Evolutionary conservation across 2,888 invertebrate species (phyloP).

Genomic region (Cheiracanthium punctorium): DNA sequence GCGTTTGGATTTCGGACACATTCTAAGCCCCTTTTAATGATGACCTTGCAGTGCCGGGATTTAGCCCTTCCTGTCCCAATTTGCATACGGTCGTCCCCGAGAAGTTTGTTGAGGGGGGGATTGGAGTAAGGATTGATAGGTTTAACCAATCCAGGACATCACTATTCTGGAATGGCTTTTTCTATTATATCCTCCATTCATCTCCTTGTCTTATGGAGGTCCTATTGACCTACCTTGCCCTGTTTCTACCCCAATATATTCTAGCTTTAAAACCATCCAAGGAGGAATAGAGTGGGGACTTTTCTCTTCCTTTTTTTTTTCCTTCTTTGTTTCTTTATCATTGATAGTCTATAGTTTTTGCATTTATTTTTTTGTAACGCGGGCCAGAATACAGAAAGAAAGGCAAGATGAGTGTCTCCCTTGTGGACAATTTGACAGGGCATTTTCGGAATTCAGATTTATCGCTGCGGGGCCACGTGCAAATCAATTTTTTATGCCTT

Average conservation of each 20-base stretch:
- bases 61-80: constrained; percentile 41
- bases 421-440: constrained; percentile 71
- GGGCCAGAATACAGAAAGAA: constrained; percentile 17
- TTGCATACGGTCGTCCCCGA: constrained; percentile 42
- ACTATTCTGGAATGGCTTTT: constrained; percentile 25
- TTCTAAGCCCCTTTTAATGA: constrained; percentile 66
- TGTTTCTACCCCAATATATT: neutral
- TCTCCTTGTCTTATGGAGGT: constrained; percentile 33
- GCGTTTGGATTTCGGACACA: constrained; percentile 35
- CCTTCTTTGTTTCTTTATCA: constrained; percentile 40
- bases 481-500: constrained; percentile 71
- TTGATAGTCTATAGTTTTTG: constrained; percentile 22
- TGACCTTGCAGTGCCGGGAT: constrained; percentile 40
- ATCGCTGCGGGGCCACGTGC: constrained; percentile 67
- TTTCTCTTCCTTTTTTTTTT: constrained; percentile 15
- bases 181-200: constrained; percentile 50
- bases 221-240: constrained; percentile 41
- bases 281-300: neutral
- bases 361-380: constrained; percentile 10
- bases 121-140: constrained; percentile 51
- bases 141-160: constrained; percentile 49
- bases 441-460: constrained; percentile 71
- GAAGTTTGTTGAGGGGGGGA: constrained; percentile 11
- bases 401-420: constrained; percentile 70
- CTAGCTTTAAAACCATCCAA: neutral